Conservation (phyloP, 2,113 vertebrate genomes). For the Bolborhynchus lineola region DNA sequence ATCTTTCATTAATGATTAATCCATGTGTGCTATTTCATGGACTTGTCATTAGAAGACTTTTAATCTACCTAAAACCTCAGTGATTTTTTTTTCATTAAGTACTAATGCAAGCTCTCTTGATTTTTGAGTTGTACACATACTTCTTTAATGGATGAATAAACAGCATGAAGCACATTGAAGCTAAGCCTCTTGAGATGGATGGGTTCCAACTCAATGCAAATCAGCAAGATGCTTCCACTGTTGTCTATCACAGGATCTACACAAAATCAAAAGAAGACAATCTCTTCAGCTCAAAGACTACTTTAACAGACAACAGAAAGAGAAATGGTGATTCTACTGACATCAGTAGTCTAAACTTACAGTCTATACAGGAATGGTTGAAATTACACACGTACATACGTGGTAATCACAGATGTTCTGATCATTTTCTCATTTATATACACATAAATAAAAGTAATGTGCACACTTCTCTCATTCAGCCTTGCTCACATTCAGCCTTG, state of each 20-base stretch:
- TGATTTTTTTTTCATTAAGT: neutral
- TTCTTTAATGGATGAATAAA: neutral
- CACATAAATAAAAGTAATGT: neutral
- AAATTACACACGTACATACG: fast-evolving
- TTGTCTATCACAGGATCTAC: neutral
- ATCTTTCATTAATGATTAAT: neutral
- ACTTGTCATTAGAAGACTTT: neutral
- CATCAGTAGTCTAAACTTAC: neutral
- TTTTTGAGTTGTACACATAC: neutral
- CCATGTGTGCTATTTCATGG: neutral
- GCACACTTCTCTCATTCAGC: neutral
- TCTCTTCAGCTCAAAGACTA: neutral
- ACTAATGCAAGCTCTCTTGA: neutral
- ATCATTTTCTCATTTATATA: neutral
- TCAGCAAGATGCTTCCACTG: neutral
- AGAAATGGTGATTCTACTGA: neutral
- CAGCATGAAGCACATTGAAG: neutral
- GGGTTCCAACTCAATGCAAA: neutral
- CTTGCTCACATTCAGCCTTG: neutral
- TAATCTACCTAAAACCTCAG: slow-evolving; percentile 28
- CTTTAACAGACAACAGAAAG: neutral
- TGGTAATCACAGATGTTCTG: fast-evolving
- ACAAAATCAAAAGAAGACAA: neutral
- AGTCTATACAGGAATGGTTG: too few species aligned
- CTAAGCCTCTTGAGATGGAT: neutral